Base-by-base conservation (phyloP, 2,888 invertebrate species). In the Sicus ferrugineus region DNA sequence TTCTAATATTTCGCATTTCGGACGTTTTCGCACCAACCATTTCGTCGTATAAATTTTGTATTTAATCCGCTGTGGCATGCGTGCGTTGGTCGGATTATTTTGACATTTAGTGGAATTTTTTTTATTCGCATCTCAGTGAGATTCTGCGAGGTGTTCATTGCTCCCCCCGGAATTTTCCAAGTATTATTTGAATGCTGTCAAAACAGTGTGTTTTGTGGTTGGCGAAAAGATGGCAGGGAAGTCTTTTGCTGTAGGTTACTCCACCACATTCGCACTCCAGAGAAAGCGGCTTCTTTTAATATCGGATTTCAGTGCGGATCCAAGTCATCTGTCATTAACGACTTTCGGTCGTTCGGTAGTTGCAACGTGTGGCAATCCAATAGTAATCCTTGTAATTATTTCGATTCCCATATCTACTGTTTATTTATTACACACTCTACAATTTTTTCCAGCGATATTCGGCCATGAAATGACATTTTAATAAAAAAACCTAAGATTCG, bases 101-200 rank as follows among this genome's bases (percentile, higher is more conserved):
- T 21, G 38, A 38, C 59, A 59, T 21, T 14, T 59, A 34, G 38
- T 59, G 34, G 59, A 59, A 21, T 21, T 59, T n/a, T n/a, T n/a
- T n/a, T 59, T 59, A 59, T 59, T 59, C 34, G 38, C 30, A 38
- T 3, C 23, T 56, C n/a, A 1, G 23, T 21, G 14, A 19, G 38
- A 38, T 19, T 14, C 38, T 1, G 58, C 11, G 5, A 0, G 30
- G 56, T n/a, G n/a, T 56, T 30, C 52, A 26, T 19, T 7, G 11
- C 58, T 58, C 31, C 23, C 28, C 46, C 21, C 21, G 34, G 34
- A 38, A 34, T 52, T 52, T 26, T 2, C 23, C 4, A 14, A 64
- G 38, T 9, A 34, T 64, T 9, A 34, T 64, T 64, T 50, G 30
- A 48, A 50, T 50, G 28, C 26, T 64, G 34, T 52, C 64, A 64